These are phyloP conservation scores for Diploscapter pachys DNA, from an alignment of 1,140 invertebrate genomes.

Conservation along the genomic window DNA sequence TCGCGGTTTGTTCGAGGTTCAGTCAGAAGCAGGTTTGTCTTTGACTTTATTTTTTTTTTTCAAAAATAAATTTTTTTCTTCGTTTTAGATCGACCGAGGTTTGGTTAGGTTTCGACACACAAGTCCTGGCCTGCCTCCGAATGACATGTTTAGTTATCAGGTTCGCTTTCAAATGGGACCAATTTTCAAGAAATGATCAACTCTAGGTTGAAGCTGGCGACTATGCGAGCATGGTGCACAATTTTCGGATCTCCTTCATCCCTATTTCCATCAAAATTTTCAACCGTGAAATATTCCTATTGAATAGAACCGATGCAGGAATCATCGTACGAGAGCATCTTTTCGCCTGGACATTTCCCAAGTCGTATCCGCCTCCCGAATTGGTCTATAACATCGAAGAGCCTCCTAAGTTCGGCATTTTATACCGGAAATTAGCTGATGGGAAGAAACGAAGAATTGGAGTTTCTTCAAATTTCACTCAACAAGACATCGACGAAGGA, in stretches of 20 bases:
- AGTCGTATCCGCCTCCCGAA: conserved; percentile 39
- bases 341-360: conserved; percentile 54
- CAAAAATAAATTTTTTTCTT: conserved; percentile 14
- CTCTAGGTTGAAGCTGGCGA: conserved; percentile 47
- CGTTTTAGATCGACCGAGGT: conserved; percentile 29
- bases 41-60: conserved; percentile 24
- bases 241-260: conserved; percentile 51
- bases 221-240: conserved; percentile 41
- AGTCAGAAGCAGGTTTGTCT: conserved; percentile 26
- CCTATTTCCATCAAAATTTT: conserved; percentile 48
- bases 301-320: conserved; percentile 52
- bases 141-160: conserved; percentile 53
- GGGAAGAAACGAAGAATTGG: conserved; percentile 49
- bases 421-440: conserved; percentile 41
- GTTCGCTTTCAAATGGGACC: conserved; percentile 17
- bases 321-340: conserved; percentile 41
- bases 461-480: conserved; percentile 57
- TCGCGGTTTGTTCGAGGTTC: conserved; percentile 29
- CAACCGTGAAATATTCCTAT: conserved; percentile 46
- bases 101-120: conserved; percentile 53
- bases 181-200: not conserved
- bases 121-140: conserved; percentile 32
- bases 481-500: conserved; percentile 54
- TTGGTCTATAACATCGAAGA: conserved; percentile 54
- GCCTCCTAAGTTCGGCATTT: conserved; percentile 55